These are phyloP conservation scores for Solenopsis fugax DNA, from an alignment of 1,140 invertebrate genomes.

Conservation along the genomic window DNA sequence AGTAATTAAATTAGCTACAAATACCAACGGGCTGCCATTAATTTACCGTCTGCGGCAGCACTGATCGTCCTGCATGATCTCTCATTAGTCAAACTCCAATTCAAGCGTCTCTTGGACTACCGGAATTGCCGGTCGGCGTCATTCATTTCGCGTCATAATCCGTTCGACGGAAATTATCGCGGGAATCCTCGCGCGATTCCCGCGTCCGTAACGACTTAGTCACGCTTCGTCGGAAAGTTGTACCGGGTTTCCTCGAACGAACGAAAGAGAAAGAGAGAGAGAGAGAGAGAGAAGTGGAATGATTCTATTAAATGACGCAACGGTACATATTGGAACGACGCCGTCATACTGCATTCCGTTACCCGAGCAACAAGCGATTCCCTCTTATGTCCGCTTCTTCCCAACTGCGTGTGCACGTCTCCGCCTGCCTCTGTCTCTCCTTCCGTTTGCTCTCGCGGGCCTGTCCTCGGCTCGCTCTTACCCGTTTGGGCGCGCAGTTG, in stretches of 20 bases:
- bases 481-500: constrained; percentile 18
- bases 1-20: not conserved
- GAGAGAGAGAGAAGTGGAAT: not conserved
- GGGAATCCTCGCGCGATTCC: constrained; percentile 21
- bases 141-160: constrained; percentile 7
- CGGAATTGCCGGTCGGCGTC: not conserved
- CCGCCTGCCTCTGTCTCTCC: not conserved
- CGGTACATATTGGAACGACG: constrained; percentile 25
- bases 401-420: not conserved
- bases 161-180: constrained; percentile 15
- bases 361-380: constrained; percentile 13
- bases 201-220: not conserved
- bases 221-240: constrained; percentile 3
- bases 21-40: not conserved
- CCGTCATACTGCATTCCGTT: constrained; percentile 18
- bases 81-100: constrained; percentile 21
- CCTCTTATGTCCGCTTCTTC: not conserved
- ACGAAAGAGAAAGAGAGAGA: not conserved
- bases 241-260: not conserved
- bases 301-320: constrained; percentile 36
- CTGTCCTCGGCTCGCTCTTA: not conserved
- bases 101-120: not conserved
- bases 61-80: not conserved
- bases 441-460: constrained; percentile 7
- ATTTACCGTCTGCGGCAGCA: not conserved